Base-by-base conservation (phyloP, 2,113 vertebrate genomes). In the Seriola aureovittata region DNA sequence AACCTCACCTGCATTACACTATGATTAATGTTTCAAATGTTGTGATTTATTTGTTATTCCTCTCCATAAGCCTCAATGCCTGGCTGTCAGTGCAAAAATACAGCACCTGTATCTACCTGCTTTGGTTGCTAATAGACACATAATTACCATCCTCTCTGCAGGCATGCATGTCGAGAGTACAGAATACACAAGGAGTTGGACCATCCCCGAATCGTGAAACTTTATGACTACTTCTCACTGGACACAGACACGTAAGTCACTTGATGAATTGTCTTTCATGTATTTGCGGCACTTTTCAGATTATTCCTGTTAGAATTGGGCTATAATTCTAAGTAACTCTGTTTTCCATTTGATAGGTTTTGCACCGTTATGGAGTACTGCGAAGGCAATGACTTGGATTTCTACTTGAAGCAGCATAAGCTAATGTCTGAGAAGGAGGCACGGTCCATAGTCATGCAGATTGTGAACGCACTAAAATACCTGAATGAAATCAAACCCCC, bases 161-260 rank as follows among this genome's bases (percentile, higher is more conserved):
- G 98, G 91, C 98, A 99, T 86, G 98, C 98, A 81, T 99, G 98
- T 95, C 96, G 98, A 96, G 98, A 99, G 81, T 99, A 99, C 93
- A 97, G 98, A 96, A 99, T 99, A 97, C 98, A 99, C 94, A 99
- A 99, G 95, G 97, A 99, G 95, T 94, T 99, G 95, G 98, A 99
- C 94, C 98, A 99, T 89, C 98, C 98, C 82, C 95, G 98, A 87
- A 99, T 99, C 94, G 98, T 99, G 90, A 99, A 99, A 94, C 96
- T 99, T 8, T 99, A 99, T 86, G 98, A 99, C 95, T 99, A 99
- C 95, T 99, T 99, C 94, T 99, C 98, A 93, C 95, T 99, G 96
- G 98, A 99, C 95, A 99, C 98, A 92, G 98, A 99, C 94, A 99
- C 98, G 98, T 99, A 91, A 97, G 98, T 97, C 59, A 81, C 70